A percentile compares a stretch with the other conserved stretches of the same genome.
phyloP scores from a whole-genome alignment of 2,113 vertebrate genomes.

The Rynchops niger region DNA sequence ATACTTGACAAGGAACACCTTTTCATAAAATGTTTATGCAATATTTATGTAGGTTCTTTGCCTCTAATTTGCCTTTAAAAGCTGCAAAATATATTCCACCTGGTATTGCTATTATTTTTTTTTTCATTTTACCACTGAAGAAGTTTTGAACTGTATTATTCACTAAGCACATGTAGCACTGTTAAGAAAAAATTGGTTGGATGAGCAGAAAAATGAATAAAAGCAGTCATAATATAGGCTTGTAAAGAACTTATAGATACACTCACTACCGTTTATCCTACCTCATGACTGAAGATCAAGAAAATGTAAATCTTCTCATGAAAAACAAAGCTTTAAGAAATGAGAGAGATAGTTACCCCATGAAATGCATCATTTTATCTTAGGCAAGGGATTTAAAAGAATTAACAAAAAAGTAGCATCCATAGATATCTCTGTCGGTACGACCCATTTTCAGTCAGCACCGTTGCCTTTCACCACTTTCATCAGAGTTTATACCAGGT shows the following conservation, averaged over 20 bases:
- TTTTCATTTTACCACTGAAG: not conserved
- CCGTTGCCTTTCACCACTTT: not conserved
- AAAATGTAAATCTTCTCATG: slow-evolving; percentile 15
- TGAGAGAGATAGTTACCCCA: not conserved
- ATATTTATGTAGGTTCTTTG: slow-evolving; percentile 24
- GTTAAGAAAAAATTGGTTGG: not conserved
- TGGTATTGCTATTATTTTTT: not conserved
- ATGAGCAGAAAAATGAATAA: not conserved
- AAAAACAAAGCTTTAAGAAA: slow-evolving; percentile 19
- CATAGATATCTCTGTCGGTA: not conserved
- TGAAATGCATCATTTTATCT: not conserved
- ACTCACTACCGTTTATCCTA: not conserved
- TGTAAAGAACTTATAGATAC: not conserved
- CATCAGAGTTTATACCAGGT: not conserved
- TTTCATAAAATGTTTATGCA: slow-evolving; percentile 38
- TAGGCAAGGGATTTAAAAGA: not conserved
- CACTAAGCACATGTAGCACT: not conserved
- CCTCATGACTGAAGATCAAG: not conserved
- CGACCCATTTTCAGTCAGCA: not conserved
- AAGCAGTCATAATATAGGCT: not conserved
- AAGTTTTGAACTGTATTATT: not conserved
- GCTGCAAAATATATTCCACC: not conserved
- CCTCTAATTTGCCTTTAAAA: slow-evolving; percentile 36
- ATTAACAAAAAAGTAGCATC: not conserved
- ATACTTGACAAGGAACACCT: slow-evolving; percentile 21